Base-by-base conservation (phyloP, 1,140 invertebrate species). In the Cydia splendana region DNA sequence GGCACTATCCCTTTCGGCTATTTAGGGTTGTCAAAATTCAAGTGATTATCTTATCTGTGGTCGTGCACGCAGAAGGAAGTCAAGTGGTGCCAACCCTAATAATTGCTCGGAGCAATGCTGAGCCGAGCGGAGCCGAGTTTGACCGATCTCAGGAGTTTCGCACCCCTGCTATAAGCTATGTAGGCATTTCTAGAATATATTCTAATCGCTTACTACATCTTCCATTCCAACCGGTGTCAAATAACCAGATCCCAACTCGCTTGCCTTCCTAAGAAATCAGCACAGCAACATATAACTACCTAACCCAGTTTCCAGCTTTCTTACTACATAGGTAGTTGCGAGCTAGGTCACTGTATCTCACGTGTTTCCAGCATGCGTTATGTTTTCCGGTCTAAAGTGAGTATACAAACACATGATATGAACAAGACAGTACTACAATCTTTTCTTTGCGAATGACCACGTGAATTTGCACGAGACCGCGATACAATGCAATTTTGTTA, bases 181-280 rank as follows among this genome's bases (percentile, higher is more conserved):
- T 12, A 42, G 42, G 9, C 10, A 45, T 13, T 3, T 45, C 4
- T 51, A 15, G 48, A 51, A 51, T 18, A 4, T 4, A 57, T 57
- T 57, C 6, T 13, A 2, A 1, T 4, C 6, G 53, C 53, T 13
- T 48, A 15, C 13, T 48, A 57, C 53, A 57, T 57, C 6, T 57
- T 18, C 53, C n/a, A 0, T 57, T 57, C n/a, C 45, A 18, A 20
- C n/a, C n/a, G 53, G 53, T 18, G 53, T n/a, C 53, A 57, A 57
- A 57, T 57, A 57, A 57, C 15, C 53, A 57, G 53, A 57, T 57
- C 53, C 53, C 6, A 57, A 57, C n/a, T 18, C 5, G 53, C n/a
- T 57, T 57, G 53, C n/a, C 53, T 57, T 57, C n/a, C n/a, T n/a
- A n/a, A 18, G 53, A 57, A 57, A 57, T 57, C 53, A 57, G 53